Base-by-base conservation (phyloP, 2,113 vertebrate genomes). In the Periophthalmodon schlosseri region DNA sequence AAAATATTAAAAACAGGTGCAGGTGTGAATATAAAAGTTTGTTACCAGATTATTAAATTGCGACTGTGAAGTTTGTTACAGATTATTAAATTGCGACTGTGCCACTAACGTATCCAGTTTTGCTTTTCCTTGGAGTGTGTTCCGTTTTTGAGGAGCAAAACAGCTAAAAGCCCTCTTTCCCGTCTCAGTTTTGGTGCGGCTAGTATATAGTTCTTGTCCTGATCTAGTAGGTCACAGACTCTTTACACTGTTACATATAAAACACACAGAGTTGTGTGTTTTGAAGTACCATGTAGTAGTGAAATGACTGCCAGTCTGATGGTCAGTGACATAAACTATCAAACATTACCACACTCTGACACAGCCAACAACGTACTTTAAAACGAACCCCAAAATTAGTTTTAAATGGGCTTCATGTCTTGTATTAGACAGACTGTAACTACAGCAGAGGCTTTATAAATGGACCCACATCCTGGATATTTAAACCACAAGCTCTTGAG, bases 361-460 rank as follows among this genome's bases (percentile, higher is more conserved):
- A 10, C 34, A 76, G 47, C 76, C 44, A 46, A 77, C 63, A 72
- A 46, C 8, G 10, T 9, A 1, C 39, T 44, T 44, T 44, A 56
- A 20, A 56, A 56, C 46, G 57, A 72, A 49, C 79, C 69, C 72
- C 57, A 0, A 90, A 91, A 91, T 87, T 82, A 84, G 72, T 69
- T 70, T 82, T 73, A 75, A 84, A 78, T 68, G 78, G 76, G 28
- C 54, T 58, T 71, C 75, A 81, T 86, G 68, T 87, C 79, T 83
- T 58, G 75, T 74, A 78, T 90, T 82, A 86, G 79, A 78, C 78
- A 71, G 76, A 70, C 64, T 86, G 69, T 80, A 80, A 69, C 54
- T 70, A 75, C 87, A 77, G 81, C 67, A 75, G 44, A 72, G 67
- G 65, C 72, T 85, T 86, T 78, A 83, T 85, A 87, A 86, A 79